Percentiles rank a stretch among this genome's conserved stretches.
Conservation (phyloP, 2,113 vertebrate genomes). For the Orthonyx spaldingii region DNA sequence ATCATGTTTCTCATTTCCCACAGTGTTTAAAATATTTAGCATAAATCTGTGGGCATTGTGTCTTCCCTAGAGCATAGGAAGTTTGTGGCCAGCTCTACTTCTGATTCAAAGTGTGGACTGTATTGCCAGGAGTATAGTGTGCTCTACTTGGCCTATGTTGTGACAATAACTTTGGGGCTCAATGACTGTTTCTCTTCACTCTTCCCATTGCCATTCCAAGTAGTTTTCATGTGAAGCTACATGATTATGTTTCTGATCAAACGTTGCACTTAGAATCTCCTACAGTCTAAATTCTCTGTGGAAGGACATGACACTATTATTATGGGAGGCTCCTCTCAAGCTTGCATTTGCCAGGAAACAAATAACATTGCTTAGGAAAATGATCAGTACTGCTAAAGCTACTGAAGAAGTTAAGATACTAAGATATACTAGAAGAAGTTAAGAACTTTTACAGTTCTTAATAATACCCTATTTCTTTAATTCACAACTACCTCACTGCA, state of each 20-base stretch:
- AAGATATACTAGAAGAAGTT: background rate
- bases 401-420: no score
- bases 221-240: background rate
- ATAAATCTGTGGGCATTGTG: background rate
- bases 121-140: background rate
- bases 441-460: background rate
- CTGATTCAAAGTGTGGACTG: background rate
- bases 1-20: background rate
- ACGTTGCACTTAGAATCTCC: background rate
- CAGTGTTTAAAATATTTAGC: background rate
- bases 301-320: background rate
- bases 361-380: background rate
- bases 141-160: background rate
- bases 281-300: background rate
- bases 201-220: background rate
- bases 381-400: background rate
- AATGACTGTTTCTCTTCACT: background rate
- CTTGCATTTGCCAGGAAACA: background rate
- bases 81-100: background rate
- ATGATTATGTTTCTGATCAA: background rate
- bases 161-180: background rate
- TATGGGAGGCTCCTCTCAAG: background rate
- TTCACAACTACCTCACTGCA: background rate
- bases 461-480: background rate
- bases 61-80: background rate